Base-by-base conservation (phyloP, 2,888 invertebrate genomes). In the Amblyjoppa fuscipennis region DNA sequence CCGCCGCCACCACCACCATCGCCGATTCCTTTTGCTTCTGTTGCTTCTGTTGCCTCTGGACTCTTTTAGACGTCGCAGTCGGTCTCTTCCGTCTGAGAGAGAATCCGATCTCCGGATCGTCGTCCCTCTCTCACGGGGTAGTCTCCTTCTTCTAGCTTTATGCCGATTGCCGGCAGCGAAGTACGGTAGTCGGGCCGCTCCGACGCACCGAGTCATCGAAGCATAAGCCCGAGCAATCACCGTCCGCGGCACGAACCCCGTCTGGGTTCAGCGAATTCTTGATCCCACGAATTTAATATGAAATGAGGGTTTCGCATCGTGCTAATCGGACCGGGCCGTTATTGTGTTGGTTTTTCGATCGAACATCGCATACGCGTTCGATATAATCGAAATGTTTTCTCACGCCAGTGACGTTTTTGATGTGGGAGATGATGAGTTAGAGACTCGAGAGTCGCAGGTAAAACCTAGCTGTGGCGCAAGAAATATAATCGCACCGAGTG, bases 401-500 rank as follows among this genome's bases (percentile, higher is more conserved):
- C 77, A 61, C 81, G 81, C 20, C 53, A 64, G 59, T 53, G 38
- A 53, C 69, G 66, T 56, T 81, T 71, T 76, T 51, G 45, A 66
- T 56, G 74, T 45, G 81, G 82, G 74, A 87, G 83, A 87, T 70
- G 83, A 85, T 73, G 84, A 73, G 70, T n/a, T 66, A 75, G 64
- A 68, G 69, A 73, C 78, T 68, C 56, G 80, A 56, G 61, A 79
- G 76, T 28, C 51, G 68, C 61, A 61, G 56, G 68, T 71, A 76
- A 81, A 78, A 82, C 80, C 75, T 70, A 77, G 81, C 84, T 87
- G 83, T 88, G 86, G 88, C 88, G 90, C 91, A 92, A 92, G 92
- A 92, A 92, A 90, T 84, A 90, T 90, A 90, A 91, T 90, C 90
- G 88, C 87, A 4, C 68, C 64, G 64, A 38, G 69, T 61, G 61